These are phyloP conservation scores for Tenthredo livida DNA, from an alignment of 2,888 invertebrate species.

Conservation along the genomic window DNA sequence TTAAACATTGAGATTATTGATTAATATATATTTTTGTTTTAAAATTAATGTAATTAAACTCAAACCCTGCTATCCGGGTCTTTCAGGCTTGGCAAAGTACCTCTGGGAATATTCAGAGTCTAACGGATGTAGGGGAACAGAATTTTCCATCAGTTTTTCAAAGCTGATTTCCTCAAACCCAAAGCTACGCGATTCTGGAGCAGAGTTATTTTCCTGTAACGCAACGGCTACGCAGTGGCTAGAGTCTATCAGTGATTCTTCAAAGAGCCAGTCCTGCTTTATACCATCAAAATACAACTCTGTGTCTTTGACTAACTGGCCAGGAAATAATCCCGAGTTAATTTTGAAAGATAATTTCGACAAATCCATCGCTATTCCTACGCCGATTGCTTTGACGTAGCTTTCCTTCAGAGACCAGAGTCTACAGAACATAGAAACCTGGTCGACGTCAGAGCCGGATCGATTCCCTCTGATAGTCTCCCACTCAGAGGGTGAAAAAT, in stretches of 20 bases:
- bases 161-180: constrained; percentile 82
- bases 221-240: constrained; percentile 91
- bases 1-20: too few species aligned
- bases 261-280: constrained; percentile 87
- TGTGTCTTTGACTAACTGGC: constrained; percentile 83
- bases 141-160: constrained; percentile 82
- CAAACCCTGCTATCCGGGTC: constrained; percentile 61
- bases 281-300: constrained; percentile 82
- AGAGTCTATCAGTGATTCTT: constrained; percentile 89
- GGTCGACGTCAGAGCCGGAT: constrained; percentile 81
- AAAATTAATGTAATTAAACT: too few species aligned
- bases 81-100: constrained; percentile 82
- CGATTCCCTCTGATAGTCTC: constrained; percentile 82
- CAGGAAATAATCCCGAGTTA: constrained; percentile 69
- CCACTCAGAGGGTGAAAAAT: constrained; percentile 93
- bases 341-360: constrained; percentile 88
- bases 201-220: constrained; percentile 70
- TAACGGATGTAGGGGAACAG: constrained; percentile 78
- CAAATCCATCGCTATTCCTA: constrained; percentile 90
- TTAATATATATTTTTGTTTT: too few species aligned
- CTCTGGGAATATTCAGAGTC: constrained; percentile 81
- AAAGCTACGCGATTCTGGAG: constrained; percentile 61
- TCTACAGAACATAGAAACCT: constrained; percentile 90
- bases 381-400: constrained; percentile 94
- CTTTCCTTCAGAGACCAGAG: constrained; percentile 97